phyloP scores from a whole-genome alignment of 2,113 vertebrate species.

The Festucalex cinctus region DNA sequence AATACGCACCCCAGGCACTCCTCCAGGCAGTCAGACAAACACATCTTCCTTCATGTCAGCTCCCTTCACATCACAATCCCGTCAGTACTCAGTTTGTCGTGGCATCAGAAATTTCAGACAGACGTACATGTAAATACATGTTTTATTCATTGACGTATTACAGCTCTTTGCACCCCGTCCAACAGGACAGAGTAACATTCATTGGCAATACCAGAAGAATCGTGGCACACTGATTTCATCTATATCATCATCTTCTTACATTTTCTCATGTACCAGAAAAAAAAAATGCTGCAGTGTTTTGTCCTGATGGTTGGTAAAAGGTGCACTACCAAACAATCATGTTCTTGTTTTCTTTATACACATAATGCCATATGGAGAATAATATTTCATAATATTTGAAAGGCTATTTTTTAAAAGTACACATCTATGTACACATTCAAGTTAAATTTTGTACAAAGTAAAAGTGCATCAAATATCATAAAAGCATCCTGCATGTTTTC shows the following conservation, averaged over 20 bases:
- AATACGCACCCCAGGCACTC: too few species aligned
- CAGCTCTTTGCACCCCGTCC: constrained; percentile 38
- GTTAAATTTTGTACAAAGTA: constrained; percentile 69
- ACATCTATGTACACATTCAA: constrained; percentile 77
- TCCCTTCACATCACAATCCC: too few species aligned
- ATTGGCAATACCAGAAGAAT: constrained; percentile 15
- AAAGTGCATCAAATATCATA: constrained; percentile 74
- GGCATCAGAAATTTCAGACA: constrained; percentile 18
- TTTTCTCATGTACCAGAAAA: constrained; percentile 16
- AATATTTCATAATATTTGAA: constrained; percentile 19
- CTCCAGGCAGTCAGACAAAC: too few species aligned
- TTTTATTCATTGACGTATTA: constrained; percentile 51
- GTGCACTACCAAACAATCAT: constrained; percentile 26
- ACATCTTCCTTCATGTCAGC: too few species aligned
- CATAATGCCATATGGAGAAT: constrained; percentile 42
- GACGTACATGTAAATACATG: constrained; percentile 3
- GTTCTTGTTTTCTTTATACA: constrained; percentile 36
- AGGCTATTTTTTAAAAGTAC: constrained; percentile 57
- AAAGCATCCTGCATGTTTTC: constrained; percentile 31
- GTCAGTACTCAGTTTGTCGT: not conserved
- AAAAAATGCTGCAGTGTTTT: constrained; percentile 39
- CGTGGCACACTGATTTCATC: constrained; percentile 2
- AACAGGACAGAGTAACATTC: constrained; percentile 34
- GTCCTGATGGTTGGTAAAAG: constrained; percentile 55
- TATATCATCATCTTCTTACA: constrained; percentile 9